Evolutionary conservation across 2,797 vertebrate species (phyloP).

Genomic region (Halcyon leucocephala): DNA sequence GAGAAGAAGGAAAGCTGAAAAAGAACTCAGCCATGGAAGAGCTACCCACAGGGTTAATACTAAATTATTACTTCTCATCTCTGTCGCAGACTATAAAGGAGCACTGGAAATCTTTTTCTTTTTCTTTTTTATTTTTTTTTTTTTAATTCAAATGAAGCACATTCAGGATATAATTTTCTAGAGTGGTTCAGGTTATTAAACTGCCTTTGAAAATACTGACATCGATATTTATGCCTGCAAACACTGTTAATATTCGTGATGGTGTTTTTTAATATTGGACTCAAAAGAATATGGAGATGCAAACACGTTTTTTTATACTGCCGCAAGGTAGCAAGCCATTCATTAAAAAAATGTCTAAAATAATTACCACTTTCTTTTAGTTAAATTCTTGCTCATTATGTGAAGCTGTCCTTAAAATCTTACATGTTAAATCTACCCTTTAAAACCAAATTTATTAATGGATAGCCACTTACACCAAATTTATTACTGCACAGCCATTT

Average conservation of each 20-base stretch:
- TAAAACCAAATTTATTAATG: background rate
- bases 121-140: background rate
- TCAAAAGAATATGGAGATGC: background rate
- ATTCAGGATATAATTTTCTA: background rate
- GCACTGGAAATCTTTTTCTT: background rate
- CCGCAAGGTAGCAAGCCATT: background rate
- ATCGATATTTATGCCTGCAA: slow-evolving; percentile 4
- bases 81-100: background rate
- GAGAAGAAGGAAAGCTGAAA: background rate
- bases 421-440: background rate
- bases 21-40: background rate
- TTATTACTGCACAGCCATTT: background rate
- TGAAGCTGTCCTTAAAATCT: background rate
- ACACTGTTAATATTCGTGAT: background rate
- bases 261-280: background rate
- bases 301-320: background rate
- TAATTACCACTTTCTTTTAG: background rate
- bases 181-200: slow-evolving; percentile 26
- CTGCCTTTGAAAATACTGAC: slow-evolving; percentile 16
- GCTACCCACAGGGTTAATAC: background rate
- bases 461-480: background rate
- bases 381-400: background rate
- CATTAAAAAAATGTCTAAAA: background rate
- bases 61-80: background rate
- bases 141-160: background rate